Percentiles rank a stretch among this genome's conserved stretches.
Evolutionary conservation across 2,113 vertebrate genomes (phyloP).

Genomic region (Eptatretus burgeri): DNA sequence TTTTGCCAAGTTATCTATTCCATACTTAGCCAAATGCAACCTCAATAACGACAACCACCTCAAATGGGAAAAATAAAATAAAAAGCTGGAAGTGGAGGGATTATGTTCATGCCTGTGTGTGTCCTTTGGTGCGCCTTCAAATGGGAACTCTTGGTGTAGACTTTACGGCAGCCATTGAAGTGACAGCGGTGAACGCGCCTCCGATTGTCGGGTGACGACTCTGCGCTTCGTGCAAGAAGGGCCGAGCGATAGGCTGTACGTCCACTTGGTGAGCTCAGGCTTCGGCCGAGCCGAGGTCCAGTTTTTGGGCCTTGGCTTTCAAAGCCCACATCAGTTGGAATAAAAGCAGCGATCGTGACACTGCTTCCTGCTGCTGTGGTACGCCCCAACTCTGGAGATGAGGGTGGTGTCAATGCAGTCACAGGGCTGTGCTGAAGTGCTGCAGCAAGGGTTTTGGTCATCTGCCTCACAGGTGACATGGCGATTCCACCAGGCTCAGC

Average conservation of each 20-base stretch:
- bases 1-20: no score
- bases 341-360: neutral
- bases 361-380: slow-evolving; percentile 43
- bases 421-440: slow-evolving; percentile 51
- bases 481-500: slow-evolving; percentile 27
- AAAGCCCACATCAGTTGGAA: slow-evolving; percentile 29
- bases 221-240: slow-evolving; percentile 14
- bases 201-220: slow-evolving; percentile 66
- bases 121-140: slow-evolving; percentile 98
- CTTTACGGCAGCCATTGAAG: slow-evolving; percentile 93
- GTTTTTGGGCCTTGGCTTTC: slow-evolving; percentile 73
- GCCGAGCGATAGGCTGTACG: slow-evolving; percentile 18
- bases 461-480: slow-evolving; percentile 24
- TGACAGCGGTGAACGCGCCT: slow-evolving; percentile 94
- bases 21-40: no score
- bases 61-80: no score
- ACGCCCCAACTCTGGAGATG: slow-evolving; percentile 72
- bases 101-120: slow-evolving; percentile 46
- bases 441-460: slow-evolving; percentile 38
- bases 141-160: slow-evolving; percentile 98
- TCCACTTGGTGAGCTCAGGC: slow-evolving; percentile 22
- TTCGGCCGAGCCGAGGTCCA: slow-evolving; percentile 42
- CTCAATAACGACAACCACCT: no score
- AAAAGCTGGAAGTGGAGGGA: no score
- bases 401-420: slow-evolving; percentile 79